phyloP scores from a whole-genome alignment of 2,888 invertebrate genomes.

The Heliconius charithonia region DNA sequence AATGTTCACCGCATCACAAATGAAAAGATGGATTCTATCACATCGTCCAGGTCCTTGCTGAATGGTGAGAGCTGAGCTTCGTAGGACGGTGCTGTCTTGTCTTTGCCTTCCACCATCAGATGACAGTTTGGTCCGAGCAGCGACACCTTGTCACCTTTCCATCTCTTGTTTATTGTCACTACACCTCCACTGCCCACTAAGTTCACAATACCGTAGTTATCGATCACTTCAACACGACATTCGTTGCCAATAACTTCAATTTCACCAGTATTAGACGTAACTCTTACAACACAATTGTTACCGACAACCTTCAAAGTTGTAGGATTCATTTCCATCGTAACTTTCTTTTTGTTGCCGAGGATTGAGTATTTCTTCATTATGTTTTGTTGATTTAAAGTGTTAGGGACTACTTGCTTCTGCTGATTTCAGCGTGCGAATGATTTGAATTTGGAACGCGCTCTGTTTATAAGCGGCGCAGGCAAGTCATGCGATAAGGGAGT shows the following conservation, averaged over 20 bases:
- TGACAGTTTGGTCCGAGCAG: conserved; percentile 68
- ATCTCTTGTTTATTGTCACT: conserved; percentile 67
- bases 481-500: conserved; percentile 53
- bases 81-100: conserved; percentile 63
- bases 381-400: conserved; percentile 23
- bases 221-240: conserved; percentile 69
- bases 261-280: conserved; percentile 69
- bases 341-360: conserved; percentile 79
- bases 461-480: conserved; percentile 52
- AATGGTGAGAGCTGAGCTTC: conserved; percentile 77
- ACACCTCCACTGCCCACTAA: conserved; percentile 71
- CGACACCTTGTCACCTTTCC: conserved; percentile 70
- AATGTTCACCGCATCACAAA: conserved; percentile 75
- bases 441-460: conserved; percentile 52
- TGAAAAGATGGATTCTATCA: conserved; percentile 77
- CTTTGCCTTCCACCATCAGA: conserved; percentile 71
- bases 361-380: conserved; percentile 79
- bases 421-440: conserved; percentile 52
- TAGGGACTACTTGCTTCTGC: conserved; percentile 38
- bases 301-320: conserved; percentile 73
- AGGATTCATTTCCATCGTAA: conserved; percentile 74
- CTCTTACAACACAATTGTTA: conserved; percentile 72
- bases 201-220: conserved; percentile 71
- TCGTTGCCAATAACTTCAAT: conserved; percentile 80
- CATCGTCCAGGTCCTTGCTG: conserved; percentile 77